Evolutionary conservation across 2,113 vertebrate genomes (phyloP).

Genomic region (Suncus etruscus): DNA sequence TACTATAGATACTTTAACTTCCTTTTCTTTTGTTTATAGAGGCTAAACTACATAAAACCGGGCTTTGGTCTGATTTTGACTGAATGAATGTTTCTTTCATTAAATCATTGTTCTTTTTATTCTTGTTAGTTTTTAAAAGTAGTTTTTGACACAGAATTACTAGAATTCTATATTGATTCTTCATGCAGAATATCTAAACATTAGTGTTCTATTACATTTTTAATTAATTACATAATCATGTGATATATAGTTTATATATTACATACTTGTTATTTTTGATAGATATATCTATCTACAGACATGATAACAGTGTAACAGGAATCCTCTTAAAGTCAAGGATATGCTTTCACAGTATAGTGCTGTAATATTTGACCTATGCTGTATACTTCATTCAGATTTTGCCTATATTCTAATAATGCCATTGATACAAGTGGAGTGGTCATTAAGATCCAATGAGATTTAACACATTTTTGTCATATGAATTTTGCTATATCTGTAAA

Average conservation of each 20-base stretch:
- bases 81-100: conserved; percentile 16
- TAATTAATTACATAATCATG: neutral
- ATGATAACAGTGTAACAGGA: too few species aligned
- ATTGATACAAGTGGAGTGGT: neutral
- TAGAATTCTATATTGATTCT: neutral
- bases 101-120: neutral
- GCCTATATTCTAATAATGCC: neutral
- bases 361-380: neutral
- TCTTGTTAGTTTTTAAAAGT: neutral
- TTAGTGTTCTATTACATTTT: conserved; percentile 7
- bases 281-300: neutral
- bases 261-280: neutral
- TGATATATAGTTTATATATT: neutral
- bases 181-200: neutral
- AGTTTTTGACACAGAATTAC: conserved; percentile 7
- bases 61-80: conserved; percentile 14
- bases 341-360: neutral
- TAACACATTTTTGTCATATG: conserved; percentile 13
- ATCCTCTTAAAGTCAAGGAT: conserved; percentile 21
- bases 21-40: neutral
- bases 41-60: neutral
- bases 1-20: too few species aligned
- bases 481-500: neutral
- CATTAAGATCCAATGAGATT: neutral
- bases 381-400: neutral